Base-by-base conservation (phyloP, 2,797 vertebrate species). In the Micrastur ruficollis region DNA sequence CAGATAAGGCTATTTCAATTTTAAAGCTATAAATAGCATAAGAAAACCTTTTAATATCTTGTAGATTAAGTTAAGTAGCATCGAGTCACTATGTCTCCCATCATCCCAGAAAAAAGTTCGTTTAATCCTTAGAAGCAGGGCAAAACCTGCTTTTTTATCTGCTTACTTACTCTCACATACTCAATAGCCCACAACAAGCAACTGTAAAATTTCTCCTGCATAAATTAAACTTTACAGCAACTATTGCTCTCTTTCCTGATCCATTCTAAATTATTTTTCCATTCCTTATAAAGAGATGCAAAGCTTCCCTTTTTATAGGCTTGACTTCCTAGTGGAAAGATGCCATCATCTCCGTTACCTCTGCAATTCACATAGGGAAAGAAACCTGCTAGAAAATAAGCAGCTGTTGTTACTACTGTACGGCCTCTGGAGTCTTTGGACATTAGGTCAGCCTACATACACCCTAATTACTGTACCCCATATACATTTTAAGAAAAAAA, bases 251-350 rank as follows among this genome's bases (percentile, higher is more conserved):
- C 18, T 80, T 55, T 59, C 36, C 52, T 74, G 8, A 71, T 21
- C 14, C 11, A 40, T 8, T 2, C 20, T 15, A 11, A 25, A 18
- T 34, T 49, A 61, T 46, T 85, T 80, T 73, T 23, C 9, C 3
- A 11, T 2, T 47, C 4, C 3, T n/a, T 38, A 29, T 2, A 44
- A 17, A 27, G 2, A 26, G 10, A 34, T 0, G 0, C 6, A 18
- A 73, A 73, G 4, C 19, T 12, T 36, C 12, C 29, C 3, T 5
- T 63, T 71, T 59, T 21, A 3, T 4, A 74, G 31, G 5, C 21
- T 38, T 25, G 7, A 10, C 32, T 71, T 63, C 27, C n/a, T 19
- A 2, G 4, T 4, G 0, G 25, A 49, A 63, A 65, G 4, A 9
- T 49, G 5, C 18, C 19, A 0, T 20, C 2, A 1, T 5, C 8